phyloP scores from a whole-genome alignment of 1,140 invertebrate genomes.

The Gerris buenoi region DNA sequence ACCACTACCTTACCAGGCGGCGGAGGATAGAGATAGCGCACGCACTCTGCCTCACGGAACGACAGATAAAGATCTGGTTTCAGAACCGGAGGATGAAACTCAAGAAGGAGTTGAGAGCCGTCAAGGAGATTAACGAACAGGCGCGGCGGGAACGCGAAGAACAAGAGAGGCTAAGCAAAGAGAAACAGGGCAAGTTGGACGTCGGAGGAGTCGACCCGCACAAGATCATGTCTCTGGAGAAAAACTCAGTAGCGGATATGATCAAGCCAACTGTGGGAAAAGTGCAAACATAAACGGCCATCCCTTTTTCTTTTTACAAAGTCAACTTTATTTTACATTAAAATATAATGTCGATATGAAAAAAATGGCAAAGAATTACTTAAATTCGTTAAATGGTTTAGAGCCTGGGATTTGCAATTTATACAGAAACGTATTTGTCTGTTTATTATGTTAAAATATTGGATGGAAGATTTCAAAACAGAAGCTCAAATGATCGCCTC shows the following conservation, averaged over 20 bases:
- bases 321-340: not conserved
- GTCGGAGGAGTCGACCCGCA: conserved; percentile 30
- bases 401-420: not conserved
- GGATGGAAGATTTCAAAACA: not conserved
- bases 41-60: conserved; percentile 84
- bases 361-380: not conserved
- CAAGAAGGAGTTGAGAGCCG: conserved; percentile 84
- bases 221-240: conserved; percentile 22
- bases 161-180: conserved; percentile 77
- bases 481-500: too few relatives aligned
- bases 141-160: conserved; percentile 77
- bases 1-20: conserved; percentile 88
- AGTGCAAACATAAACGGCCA: conserved; percentile 20
- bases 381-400: not conserved
- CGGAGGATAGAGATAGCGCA: conserved; percentile 94
- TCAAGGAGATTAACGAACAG: conserved; percentile 90
- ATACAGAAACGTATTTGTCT: not conserved
- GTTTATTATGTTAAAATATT: not conserved
- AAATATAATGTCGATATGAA: not conserved
- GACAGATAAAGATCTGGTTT: conserved; percentile 97
- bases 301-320: not conserved
- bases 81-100: conserved; percentile 95
- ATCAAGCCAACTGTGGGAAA: conserved; percentile 23
- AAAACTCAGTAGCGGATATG: conserved; percentile 19
- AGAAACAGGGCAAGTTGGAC: conserved; percentile 60